These are phyloP conservation scores for Helostoma temminkii DNA, from an alignment of 2,797 vertebrate genomes.

Conservation along the genomic window DNA sequence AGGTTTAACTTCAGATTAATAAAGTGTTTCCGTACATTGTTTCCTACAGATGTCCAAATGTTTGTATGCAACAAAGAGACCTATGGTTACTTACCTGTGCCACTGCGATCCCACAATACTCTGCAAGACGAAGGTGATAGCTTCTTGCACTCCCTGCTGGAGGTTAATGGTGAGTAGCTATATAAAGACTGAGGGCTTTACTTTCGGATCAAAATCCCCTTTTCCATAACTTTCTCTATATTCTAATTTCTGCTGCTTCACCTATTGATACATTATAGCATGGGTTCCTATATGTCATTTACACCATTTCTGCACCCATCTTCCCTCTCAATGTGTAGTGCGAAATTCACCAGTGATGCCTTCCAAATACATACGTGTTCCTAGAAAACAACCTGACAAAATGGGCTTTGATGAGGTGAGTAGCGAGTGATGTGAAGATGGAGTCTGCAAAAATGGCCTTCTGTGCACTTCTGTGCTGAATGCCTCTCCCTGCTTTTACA, in stretches of 20 bases:
- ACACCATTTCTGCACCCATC: conserved; percentile 75
- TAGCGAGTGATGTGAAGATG: conserved; percentile 69
- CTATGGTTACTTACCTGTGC: conserved; percentile 90
- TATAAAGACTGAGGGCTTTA: background rate
- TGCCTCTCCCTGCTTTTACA: conserved; percentile 40
- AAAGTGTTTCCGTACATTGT: background rate
- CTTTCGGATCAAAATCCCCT: conserved; percentile 11
- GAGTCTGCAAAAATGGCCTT: conserved; percentile 69
- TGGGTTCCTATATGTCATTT: conserved; percentile 45
- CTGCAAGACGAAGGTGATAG: conserved; percentile 91
- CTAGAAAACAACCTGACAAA: conserved; percentile 90
- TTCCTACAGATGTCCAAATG: conserved; percentile 91
- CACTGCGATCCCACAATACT: conserved; percentile 88
- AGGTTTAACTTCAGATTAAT: background rate
- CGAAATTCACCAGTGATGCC: conserved; percentile 89
- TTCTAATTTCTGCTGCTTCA: conserved; percentile 32
- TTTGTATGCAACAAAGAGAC: conserved; percentile 90
- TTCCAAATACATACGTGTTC: conserved; percentile 87
- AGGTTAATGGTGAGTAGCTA: conserved; percentile 89
- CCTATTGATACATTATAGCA: conserved; percentile 39
- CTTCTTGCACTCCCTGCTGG: conserved; percentile 89
- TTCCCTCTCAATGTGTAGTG: conserved; percentile 84
- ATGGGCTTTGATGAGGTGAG: conserved; percentile 98
- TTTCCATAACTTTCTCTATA: conserved; percentile 30
- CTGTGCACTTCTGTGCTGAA: conserved; percentile 46